Base-by-base conservation (phyloP, 1,140 invertebrate genomes). In the Probaryconus sp. region DNA sequence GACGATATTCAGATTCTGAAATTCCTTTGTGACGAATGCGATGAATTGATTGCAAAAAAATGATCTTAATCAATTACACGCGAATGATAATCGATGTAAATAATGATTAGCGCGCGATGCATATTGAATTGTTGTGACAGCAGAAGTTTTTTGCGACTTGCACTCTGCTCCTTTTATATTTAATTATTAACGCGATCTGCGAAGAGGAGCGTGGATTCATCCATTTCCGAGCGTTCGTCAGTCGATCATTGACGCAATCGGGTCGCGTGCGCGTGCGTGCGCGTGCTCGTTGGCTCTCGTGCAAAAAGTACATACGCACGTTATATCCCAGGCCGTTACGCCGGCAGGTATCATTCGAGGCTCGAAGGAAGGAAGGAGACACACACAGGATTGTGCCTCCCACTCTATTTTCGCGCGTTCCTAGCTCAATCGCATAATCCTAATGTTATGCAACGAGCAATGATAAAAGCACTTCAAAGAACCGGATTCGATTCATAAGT, bases 161-260 rank as follows among this genome's bases (percentile, higher is more conserved):
- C n/a, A n/a, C n/a, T n/a, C n/a, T n/a, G n/a, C n/a, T n/a, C n/a
- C 18, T 33, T 56, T 43, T 31, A 18, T 11, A 24, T 5, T 14
- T 10, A 56, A 31, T 56, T 56, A 56, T n/a, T 28, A 17, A 3
- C 11, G 28, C 40, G 9, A 1, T 20, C 14, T 35, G 30, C 26
- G 14, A 61, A 51, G 45, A 63, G 24, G 7, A 42, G 43, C 18
- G 58, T 26, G 45, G 35, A 50, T 47, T n/a, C 10, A 33, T 51
- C 28, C 47, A 37, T 11, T 13, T 17, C 17, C 3, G 38, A 26
- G 45, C 35, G 45, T 50, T 28, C 50, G 53, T 77, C 71, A 77
- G 65, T 64, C 73, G 71, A 77, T 79, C 70, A 73, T 72, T 79
- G 77, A 76, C 68, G 76, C 61, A 79, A 79, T 73, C 69, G 43